phyloP scores from a whole-genome alignment of 2,888 invertebrate genomes.

The Brenthis ino region DNA sequence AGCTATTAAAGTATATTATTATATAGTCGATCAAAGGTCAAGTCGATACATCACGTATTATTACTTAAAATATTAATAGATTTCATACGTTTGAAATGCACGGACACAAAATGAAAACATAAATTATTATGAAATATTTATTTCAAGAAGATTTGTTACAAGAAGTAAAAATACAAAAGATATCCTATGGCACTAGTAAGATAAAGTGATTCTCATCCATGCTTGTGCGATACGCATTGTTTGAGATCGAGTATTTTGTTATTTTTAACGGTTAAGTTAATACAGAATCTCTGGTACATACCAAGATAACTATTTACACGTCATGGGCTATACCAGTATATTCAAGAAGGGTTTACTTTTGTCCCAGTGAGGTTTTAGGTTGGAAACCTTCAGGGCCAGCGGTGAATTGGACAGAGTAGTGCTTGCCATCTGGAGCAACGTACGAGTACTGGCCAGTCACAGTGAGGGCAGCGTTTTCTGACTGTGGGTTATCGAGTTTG shows the following conservation, averaged over 20 bases:
- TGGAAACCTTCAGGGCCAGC: slow-evolving; percentile 85
- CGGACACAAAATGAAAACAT: slow-evolving; percentile 22
- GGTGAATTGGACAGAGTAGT: slow-evolving; percentile 84
- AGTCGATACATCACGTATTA: background rate
- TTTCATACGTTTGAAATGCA: background rate
- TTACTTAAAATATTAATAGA: background rate
- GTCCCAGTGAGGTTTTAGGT: slow-evolving; percentile 78
- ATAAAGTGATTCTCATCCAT: slow-evolving; percentile 50
- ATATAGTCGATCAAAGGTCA: slow-evolving; percentile 6
- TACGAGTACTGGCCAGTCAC: slow-evolving; percentile 85
- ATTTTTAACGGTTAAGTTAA: slow-evolving; percentile 8
- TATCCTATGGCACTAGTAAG: slow-evolving; percentile 73
- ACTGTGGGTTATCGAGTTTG: slow-evolving; percentile 83
- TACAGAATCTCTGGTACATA: slow-evolving; percentile 19
- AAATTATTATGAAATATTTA: slow-evolving; percentile 35
- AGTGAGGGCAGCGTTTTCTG: slow-evolving; percentile 84
- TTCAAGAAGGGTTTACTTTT: slow-evolving; percentile 46
- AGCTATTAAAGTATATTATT: background rate
- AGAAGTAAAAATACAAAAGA: slow-evolving; percentile 64
- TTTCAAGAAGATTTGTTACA: slow-evolving; percentile 43
- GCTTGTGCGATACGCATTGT: slow-evolving; percentile 45
- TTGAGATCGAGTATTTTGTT: slow-evolving; percentile 56
- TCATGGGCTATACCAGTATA: slow-evolving; percentile 22
- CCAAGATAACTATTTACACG: slow-evolving; percentile 36
- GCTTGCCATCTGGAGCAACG: slow-evolving; percentile 85